Evolutionary conservation across 2,888 invertebrate species (phyloP).

Genomic region (Troides helena): DNA sequence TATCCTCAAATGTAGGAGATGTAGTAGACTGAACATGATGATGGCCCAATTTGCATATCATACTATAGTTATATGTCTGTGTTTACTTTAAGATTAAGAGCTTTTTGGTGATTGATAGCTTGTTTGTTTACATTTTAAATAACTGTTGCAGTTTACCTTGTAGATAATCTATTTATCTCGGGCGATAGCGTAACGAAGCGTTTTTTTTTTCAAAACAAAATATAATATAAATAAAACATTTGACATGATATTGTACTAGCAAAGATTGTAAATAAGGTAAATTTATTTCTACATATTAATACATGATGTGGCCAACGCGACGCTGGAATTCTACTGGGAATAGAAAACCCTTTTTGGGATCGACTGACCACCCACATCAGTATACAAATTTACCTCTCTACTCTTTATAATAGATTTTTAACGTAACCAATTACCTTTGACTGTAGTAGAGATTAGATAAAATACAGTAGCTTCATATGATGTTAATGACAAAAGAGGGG

Average conservation of each 20-base stretch:
- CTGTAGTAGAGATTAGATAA: no score
- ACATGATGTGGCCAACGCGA: conserved; percentile 9
- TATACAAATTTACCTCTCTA: conserved; percentile 8
- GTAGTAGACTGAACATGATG: no score
- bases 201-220: background rate
- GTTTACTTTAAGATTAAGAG: background rate
- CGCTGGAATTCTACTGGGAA: conserved; percentile 10
- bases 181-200: background rate
- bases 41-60: no score
- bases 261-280: background rate
- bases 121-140: conserved; percentile 8
- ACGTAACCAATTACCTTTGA: no score
- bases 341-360: conserved; percentile 6
- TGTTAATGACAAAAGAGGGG: no score
- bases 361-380: conserved; percentile 14
- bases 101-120: conserved; percentile 2
- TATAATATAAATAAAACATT: background rate
- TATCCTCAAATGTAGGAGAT: no score
- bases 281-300: background rate
- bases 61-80: no score
- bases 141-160: conserved; percentile 10
- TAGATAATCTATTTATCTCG: conserved; percentile 11
- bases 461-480: no score
- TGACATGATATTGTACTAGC: background rate
- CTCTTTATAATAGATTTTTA: background rate